Conservation (phyloP, 1,140 invertebrate species). For the Akabosia matsudoensis region DNA sequence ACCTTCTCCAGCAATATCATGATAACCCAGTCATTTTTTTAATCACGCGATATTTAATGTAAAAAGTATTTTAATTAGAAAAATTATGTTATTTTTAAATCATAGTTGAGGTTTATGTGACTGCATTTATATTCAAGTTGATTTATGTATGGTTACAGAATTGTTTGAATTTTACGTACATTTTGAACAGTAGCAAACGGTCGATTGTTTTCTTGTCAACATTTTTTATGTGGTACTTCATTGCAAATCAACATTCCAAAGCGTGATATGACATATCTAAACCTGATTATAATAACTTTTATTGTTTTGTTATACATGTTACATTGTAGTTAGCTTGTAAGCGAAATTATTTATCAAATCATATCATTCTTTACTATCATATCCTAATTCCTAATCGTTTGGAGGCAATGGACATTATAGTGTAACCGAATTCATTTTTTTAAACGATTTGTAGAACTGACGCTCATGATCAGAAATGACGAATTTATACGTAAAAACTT, state of each 20-base stretch:
- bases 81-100: too few relatives aligned
- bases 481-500: too few relatives aligned
- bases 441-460: too few relatives aligned
- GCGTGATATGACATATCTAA: slow-evolving; percentile 13
- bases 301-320: slow-evolving; percentile 13
- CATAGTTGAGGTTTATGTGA: too few relatives aligned
- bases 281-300: slow-evolving; percentile 15
- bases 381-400: not conserved
- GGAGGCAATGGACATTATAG: too few relatives aligned
- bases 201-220: slow-evolving; percentile 7
- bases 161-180: too few relatives aligned
- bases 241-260: slow-evolving; percentile 23
- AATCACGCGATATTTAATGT: slow-evolving; percentile 6
- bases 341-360: not conserved
- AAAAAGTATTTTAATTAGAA: not conserved
- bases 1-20: not conserved
- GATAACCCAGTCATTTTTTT: not conserved
- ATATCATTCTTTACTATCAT: not conserved
- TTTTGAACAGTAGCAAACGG: not conserved
- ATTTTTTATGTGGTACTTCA: slow-evolving; percentile 6
- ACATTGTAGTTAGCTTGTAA: not conserved
- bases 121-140: slow-evolving; percentile 8
- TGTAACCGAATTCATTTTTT: too few relatives aligned
- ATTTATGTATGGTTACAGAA: not conserved
- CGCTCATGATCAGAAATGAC: too few relatives aligned